These are phyloP conservation scores for Hydrolagus colliei DNA, from an alignment of 2,797 vertebrate genomes.

Conservation along the genomic window DNA sequence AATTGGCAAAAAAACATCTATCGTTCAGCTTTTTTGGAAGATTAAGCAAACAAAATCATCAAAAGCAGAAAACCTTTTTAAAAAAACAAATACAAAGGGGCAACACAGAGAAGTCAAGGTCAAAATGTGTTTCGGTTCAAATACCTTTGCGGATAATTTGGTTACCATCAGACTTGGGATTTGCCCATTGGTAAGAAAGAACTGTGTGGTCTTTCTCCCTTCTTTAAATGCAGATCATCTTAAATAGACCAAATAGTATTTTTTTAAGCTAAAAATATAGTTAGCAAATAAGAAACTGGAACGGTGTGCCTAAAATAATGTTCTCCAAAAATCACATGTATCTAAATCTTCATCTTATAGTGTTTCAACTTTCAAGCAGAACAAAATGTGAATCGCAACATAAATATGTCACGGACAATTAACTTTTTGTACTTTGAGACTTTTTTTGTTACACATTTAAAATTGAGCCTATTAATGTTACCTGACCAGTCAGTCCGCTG, in stretches of 20 bases:
- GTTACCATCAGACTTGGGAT: not conserved
- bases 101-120: not conserved
- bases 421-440: too few relatives aligned
- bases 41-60: conserved; percentile 12
- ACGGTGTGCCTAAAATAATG: not conserved
- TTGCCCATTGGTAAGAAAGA: not conserved
- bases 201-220: not conserved
- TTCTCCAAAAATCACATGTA: not conserved
- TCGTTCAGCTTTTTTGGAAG: not conserved
- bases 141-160: not conserved
- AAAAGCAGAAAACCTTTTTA: conserved; percentile 13
- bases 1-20: not conserved
- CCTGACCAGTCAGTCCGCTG: too few relatives aligned
- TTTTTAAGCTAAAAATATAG: not conserved
- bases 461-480: too few relatives aligned
- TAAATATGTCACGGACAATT: too few relatives aligned
- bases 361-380: not conserved
- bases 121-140: not conserved
- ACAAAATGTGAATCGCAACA: too few relatives aligned
- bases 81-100: not conserved
- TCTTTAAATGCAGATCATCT: not conserved
- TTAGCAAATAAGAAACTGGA: too few relatives aligned
- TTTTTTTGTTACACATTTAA: too few relatives aligned
- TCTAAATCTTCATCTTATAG: not conserved
- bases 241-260: not conserved